Evolutionary conservation across 2,797 vertebrate genomes (phyloP), one percentile per base, ranked within the genome.

Genomic region (Todus mexicanus): DNA sequence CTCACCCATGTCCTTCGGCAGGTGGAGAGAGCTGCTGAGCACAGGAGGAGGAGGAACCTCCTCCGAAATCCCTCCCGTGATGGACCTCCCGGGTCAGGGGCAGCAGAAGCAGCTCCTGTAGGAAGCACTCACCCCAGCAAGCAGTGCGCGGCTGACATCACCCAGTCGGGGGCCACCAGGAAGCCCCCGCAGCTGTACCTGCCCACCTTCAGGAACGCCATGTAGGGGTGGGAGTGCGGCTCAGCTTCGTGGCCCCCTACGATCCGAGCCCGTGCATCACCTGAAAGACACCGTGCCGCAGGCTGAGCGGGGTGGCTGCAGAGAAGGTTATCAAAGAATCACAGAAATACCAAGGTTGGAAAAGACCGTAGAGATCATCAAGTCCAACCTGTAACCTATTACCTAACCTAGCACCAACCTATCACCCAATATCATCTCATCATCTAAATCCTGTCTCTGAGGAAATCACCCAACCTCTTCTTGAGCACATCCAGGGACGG

Each of bases 91-190:
- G 7, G 51, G 11, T 31, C 2, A 9, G 22, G 11, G 42, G 15
- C 73, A 16, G 23, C 31, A 65, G 27, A 53, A 53, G 12, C 57
- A 87, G 4, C 1, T 40, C 18, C 42, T 4, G 1, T 3, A 0
- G 0, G 4, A 5, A 9, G 11, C 16, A 94, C 96, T 95, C 74
- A 97, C 97, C 51, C 42, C 51, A 38, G 5, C 31, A 45, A 11
- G 91, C 97, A 97, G 68, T 95, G 97, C 6, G 96, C 95, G 0
- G 96, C 97, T 6, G 97, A 90, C 94, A 97, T 93, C 57, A 97
- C 94, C 96, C 97, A 97, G 31, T 60, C 56, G 3, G 90, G 90
- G 8, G 66, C 91, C 85, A 97, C 95, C 37, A 97, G 91, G 82
- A 96, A 97, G 20, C 96, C 96, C 11, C 96, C 93, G 1, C 96